These are phyloP conservation scores for Falco novaeseelandiae DNA, from an alignment of 2,797 vertebrate species.

Conservation along the genomic window DNA sequence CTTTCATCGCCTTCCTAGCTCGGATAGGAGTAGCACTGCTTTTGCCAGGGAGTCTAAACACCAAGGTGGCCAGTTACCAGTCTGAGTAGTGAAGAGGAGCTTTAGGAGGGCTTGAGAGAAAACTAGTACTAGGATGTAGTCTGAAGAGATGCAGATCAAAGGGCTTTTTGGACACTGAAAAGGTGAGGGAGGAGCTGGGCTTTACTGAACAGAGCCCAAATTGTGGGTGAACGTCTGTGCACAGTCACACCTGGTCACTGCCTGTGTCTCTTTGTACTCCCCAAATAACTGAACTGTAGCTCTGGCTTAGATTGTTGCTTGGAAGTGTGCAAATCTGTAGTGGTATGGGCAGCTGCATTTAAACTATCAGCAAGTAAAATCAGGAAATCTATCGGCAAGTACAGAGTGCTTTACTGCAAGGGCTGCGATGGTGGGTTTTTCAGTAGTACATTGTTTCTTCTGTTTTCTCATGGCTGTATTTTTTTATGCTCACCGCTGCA, in stretches of 20 bases:
- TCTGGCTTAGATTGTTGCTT: not conserved
- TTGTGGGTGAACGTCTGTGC: not conserved
- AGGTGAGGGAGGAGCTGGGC: not conserved
- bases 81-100: not conserved
- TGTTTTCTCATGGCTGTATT: not conserved
- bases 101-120: not conserved
- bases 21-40: not conserved
- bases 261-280: not conserved
- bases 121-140: not conserved
- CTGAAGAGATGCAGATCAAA: not conserved
- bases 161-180: not conserved
- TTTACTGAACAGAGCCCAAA: not conserved
- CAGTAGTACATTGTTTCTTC: not conserved
- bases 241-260: not conserved
- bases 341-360: not conserved
- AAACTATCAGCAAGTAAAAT: not conserved
- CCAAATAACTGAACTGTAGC: not conserved
- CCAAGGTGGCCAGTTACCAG: not conserved
- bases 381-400: not conserved
- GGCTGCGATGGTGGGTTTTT: not conserved
- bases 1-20: not conserved
- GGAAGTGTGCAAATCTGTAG: not conserved
- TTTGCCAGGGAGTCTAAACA: not conserved
- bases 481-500: constrained; percentile 52
- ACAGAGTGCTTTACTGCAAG: not conserved